A percentile compares a stretch with the other conserved stretches of the same genome.
Conservation (phyloP, 35 echinoderm and acorn worm species). For the Nesometra sesokonis region DNA sequence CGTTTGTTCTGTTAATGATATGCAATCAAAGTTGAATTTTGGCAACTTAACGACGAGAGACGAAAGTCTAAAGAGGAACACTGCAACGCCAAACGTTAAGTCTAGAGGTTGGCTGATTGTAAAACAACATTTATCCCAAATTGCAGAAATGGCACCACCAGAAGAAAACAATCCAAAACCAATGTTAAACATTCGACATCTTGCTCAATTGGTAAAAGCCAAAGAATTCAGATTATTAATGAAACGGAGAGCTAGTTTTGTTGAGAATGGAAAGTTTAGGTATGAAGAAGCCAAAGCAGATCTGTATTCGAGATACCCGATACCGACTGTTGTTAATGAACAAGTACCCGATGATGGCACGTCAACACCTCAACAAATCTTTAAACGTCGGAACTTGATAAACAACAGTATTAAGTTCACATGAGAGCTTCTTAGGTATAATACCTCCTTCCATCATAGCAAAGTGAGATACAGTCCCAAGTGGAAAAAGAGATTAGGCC, state of each 20-base stretch:
- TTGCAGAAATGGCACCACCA: conserved; percentile 59
- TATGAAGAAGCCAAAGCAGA: conserved; percentile 83
- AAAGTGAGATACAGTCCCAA: too few species aligned
- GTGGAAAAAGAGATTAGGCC: too few species aligned
- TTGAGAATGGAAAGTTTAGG: conserved; percentile 84
- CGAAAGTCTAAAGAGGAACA: not conserved
- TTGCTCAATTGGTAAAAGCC: conserved; percentile 54
- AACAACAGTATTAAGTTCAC: too few species aligned
- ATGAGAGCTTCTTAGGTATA: too few species aligned
- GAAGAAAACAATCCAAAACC: conserved; percentile 50
- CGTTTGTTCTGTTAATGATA: not conserved
- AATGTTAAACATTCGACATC: conserved; percentile 24
- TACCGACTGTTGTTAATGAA: not conserved
- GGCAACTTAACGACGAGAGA: not conserved
- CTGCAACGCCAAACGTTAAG: not conserved
- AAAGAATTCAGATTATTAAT: conserved; percentile 75
- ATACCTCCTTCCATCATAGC: too few species aligned
- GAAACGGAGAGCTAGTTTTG: conserved; percentile 61
- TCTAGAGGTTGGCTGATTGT: conserved; percentile 65
- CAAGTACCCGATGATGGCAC: not conserved
- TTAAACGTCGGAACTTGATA: not conserved
- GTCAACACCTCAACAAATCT: not conserved
- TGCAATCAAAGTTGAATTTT: not conserved
- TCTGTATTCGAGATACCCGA: conserved; percentile 51
- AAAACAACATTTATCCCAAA: conserved; percentile 29